Base-by-base conservation (phyloP, 2,888 invertebrate genomes). In the Spicauda simplicius region DNA sequence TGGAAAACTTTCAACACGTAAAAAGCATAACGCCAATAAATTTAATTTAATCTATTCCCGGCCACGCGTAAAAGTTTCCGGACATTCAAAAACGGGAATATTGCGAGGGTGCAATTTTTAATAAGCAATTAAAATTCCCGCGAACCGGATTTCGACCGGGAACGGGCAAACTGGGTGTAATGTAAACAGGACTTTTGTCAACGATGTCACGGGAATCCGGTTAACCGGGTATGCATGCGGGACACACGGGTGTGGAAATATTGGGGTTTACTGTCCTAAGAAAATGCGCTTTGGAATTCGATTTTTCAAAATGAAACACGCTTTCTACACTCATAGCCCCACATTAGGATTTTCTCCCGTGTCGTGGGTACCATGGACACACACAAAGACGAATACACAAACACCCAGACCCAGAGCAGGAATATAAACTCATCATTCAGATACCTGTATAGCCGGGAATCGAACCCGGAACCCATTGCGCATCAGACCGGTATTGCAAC, bases 111-210 rank as follows among this genome's bases (percentile, higher is more conserved):
- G 64, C 64, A 52, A 57, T 52, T 64, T 64, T 64, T 64, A 57
- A 74, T 72, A 72, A 73, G 71, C 72, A 73, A 74, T 73, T 73
- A 74, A 71, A 71, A 71, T 64, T 58, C 58, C 64, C 58, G 64
- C 33, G 37, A 10, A 52, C 58, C 70, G 70, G 69, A 68, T 65
- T 62, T 64, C 52, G 25, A 61, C 55, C 63, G 63, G 61, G 59
- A 64, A 69, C 60, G 61, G 63, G 67, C 56, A 66, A 66, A 71
- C 67, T 56, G 64, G 63, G 64, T 59, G 68, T 69, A 58, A 64
- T 66, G 71, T 68, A 72, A 76, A 72, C 72, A 68, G 70, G 64
- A 76, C 71, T 77, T 77, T 73, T 72, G 74, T 76, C 73, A 76
- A 73, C 78, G 74, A 37, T 58, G 64, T 58, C 64, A 56, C 41